Base-by-base conservation (phyloP, 1,140 invertebrate species). In the Oncopeltus fasciatus region DNA sequence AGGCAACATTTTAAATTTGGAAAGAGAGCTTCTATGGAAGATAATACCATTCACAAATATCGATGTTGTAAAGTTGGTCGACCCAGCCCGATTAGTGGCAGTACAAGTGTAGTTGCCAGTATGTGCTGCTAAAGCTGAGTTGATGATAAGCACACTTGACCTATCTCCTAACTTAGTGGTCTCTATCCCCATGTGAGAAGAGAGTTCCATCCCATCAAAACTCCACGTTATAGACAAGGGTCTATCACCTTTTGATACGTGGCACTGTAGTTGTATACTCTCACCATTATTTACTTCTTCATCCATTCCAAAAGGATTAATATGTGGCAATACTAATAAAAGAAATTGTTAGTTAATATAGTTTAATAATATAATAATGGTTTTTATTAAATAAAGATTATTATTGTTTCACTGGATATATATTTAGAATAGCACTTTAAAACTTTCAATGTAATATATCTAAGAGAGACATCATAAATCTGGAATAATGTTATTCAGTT, bases 21-120 rank as follows among this genome's bases (percentile, higher is more conserved):
- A 31, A 51, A n/a, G 21, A 21, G 46, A n/a, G 29, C n/a, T n/a
- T n/a, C n/a, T n/a, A 38, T 8, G 31, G 31, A 38, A 38, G 31
- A 38, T 8, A 59, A 24, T 68, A 88, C 86, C 86, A 76, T 88
- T 88, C 66, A 88, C 85, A 70, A 82, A 77, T 67, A 88, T 76
- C 63, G 80, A 74, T 21, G 85, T 81, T 14, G 81, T 80, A 70
- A 79, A 65, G 56, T 53, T 82, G 43, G 76, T 69, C 43, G 72
- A 67, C 63, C 66, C 68, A 27, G 67, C 68, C 8, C 49, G 67
- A 24, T 70, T 70, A 11, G 38, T 67, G 11, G 68, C 68, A 1
- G 65, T 68, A 62, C 68, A 70, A 12, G 68, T 67, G 29, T 70
- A 70, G 59, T 69, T 69, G 20, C 69, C 69, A 24, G 64, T 61